These are phyloP conservation scores for Natrix natrix DNA, from an alignment of 2,797 vertebrate species.

Conservation along the genomic window DNA sequence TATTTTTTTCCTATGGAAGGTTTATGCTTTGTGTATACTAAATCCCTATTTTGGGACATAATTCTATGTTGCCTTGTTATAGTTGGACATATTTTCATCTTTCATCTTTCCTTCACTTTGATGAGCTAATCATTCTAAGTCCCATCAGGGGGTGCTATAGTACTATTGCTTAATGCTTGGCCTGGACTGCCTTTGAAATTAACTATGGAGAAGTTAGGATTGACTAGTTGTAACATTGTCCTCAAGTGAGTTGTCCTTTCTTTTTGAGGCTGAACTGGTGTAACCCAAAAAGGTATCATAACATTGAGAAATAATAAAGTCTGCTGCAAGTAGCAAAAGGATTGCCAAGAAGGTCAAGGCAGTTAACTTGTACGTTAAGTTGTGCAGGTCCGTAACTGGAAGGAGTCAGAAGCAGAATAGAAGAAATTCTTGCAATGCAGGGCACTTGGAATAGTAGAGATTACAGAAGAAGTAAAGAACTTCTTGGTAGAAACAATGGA, in stretches of 20 bases:
- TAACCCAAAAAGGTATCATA: background rate
- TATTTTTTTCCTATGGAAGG: background rate
- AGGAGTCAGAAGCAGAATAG: background rate
- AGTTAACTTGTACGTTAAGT: background rate
- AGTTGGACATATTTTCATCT: background rate
- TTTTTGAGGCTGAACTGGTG: background rate
- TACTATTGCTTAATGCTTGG: background rate
- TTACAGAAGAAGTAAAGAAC: background rate
- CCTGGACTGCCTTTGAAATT: background rate
- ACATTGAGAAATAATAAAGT: background rate
- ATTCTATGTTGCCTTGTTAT: background rate
- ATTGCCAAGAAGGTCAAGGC: background rate
- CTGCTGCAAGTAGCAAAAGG: background rate
- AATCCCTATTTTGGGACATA: background rate
- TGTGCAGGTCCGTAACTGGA: background rate
- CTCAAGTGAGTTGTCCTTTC: background rate
- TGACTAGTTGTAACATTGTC: background rate
- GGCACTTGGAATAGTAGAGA: background rate
- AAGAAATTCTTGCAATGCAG: background rate
- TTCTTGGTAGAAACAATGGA: background rate
- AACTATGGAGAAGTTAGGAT: background rate
- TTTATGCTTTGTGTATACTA: background rate
- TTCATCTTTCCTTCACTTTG: background rate
- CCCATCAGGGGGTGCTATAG: background rate
- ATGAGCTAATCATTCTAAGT: background rate